phyloP scores from a whole-genome alignment of 2,797 vertebrate genomes.

The Meda fulgida region DNA sequence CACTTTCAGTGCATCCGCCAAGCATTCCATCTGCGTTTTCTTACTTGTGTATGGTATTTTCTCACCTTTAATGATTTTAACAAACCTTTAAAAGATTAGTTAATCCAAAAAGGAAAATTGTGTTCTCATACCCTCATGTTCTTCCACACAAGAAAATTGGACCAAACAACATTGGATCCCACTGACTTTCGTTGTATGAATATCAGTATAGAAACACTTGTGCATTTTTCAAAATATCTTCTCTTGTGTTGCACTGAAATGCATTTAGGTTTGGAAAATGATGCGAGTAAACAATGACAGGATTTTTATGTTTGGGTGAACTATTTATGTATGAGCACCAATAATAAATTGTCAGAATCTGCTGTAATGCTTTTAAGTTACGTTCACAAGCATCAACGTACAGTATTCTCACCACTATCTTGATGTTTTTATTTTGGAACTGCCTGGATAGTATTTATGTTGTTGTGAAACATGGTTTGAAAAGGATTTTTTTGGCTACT shows the following conservation, averaged over 20 bases:
- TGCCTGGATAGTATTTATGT: background rate
- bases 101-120: background rate
- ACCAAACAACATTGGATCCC: background rate
- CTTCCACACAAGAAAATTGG: background rate
- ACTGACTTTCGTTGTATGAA: background rate
- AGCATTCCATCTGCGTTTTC: background rate
- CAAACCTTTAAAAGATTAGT: background rate
- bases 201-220: background rate
- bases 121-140: background rate
- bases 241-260: background rate
- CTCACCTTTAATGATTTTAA: background rate
- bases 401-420: background rate
- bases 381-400: conserved; percentile 10
- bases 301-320: background rate
- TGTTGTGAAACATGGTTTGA: conserved; percentile 11
- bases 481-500: conserved; percentile 3
- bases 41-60: background rate
- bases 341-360: background rate
- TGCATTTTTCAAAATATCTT: background rate
- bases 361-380: background rate
- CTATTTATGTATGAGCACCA: background rate
- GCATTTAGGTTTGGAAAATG: background rate
- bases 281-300: no score
- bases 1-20: background rate
- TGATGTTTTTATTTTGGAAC: background rate